Evolutionary conservation across 1,140 invertebrate species (phyloP).

Genomic region (Venturia canescens): DNA sequence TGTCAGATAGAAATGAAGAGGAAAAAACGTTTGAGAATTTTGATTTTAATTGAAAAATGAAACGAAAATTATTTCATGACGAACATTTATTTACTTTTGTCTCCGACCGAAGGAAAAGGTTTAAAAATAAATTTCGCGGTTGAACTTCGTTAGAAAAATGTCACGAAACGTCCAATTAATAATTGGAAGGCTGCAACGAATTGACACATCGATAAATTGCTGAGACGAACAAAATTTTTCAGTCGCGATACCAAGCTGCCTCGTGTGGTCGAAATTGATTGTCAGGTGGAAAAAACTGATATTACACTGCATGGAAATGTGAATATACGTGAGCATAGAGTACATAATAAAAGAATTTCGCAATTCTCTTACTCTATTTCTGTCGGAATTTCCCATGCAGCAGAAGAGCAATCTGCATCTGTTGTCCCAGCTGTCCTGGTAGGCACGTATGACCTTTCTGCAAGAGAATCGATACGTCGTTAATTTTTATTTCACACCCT

Average conservation of each 20-base stretch:
- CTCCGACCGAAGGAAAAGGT: too few relatives aligned
- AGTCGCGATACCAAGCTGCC: too few relatives aligned
- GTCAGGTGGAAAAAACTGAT: background rate
- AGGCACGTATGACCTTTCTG: conserved; percentile 92
- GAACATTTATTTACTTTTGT: too few relatives aligned
- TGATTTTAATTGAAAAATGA: too few relatives aligned
- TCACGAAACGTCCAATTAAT: too few relatives aligned
- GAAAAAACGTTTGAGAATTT: too few relatives aligned
- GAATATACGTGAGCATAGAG: too few relatives aligned
- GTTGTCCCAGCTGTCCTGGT: conserved; percentile 94
- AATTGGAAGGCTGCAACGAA: background rate
- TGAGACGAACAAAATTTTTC: background rate
- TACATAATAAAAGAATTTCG: background rate
- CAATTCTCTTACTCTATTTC: conserved; percentile 80
- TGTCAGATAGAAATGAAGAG: too few relatives aligned
- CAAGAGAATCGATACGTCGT: conserved; percentile 45
- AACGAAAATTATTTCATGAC: too few relatives aligned
- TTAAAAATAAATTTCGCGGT: too few relatives aligned
- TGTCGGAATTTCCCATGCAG: conserved; percentile 89
- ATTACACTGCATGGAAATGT: background rate
- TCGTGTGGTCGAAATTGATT: conserved; percentile 1
- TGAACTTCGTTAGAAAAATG: too few relatives aligned
- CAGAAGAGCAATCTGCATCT: conserved; percentile 91
- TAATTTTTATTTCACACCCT: conserved; percentile 1
- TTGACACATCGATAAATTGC: background rate